Evolutionary conservation across 2,113 vertebrate species (phyloP), one percentile per base, ranked within the genome.

Genomic region (Ploceus nigricollis): DNA sequence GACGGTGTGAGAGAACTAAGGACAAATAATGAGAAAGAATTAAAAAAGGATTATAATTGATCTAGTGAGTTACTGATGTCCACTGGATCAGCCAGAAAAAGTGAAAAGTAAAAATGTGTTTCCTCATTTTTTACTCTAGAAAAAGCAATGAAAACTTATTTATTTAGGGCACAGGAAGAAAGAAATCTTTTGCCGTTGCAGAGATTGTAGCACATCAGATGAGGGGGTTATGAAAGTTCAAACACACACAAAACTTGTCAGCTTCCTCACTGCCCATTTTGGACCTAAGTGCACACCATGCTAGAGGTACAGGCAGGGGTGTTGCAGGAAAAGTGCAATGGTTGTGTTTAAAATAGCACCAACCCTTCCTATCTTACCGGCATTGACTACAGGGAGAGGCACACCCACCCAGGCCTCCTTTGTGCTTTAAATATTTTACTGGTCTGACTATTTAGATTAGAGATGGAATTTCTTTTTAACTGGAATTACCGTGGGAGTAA

Each of bases 261-360:
- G 44, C 56, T 90, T 92, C 79, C 69, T 84, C 79, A 33, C 21
- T 42, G 66, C 23, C 76, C 33, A 5, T 89, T 92, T 80, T 86
- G 64, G 71, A 94, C 33, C 53, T 85, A 44, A 69, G n/a, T 30
- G n/a, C 1, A 4, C 47, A 85, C 33, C 33, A 51, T 2, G 1
- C 21, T 64, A 28, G 56, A 81, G 77, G 64, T 44, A 63, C 47
- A 77, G 2, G 0, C 42, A 68, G 82, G 82, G 76, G 35, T 54
- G 80, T 90, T 90, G 60, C 72, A 93, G 91, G 91, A 94, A 93
- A 96, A 94, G 47, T 83, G 56, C 56, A 89, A 89, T 65, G 45
- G 33, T 37, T 60, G 27, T 48, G 30, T 93, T 89, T 93, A 92
- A 92, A 96, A 97, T 78, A 93, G 68, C 76, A 81, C 51, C 0